Conservation (phyloP, 2,113 vertebrate genomes). For the Salvelinus namaycush region DNA sequence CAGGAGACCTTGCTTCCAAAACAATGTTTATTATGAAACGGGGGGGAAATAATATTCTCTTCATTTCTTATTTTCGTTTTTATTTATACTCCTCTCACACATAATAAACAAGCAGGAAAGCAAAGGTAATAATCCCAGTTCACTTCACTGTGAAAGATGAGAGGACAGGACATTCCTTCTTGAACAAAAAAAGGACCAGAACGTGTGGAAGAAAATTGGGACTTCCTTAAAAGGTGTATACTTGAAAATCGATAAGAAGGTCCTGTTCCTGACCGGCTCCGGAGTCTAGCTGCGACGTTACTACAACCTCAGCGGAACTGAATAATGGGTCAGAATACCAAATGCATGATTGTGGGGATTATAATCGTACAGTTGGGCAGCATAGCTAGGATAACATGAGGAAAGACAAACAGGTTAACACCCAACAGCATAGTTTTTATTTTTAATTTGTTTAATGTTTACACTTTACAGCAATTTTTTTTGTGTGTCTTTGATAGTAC, state of each 20-base stretch:
- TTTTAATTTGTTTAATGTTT: constrained; percentile 52
- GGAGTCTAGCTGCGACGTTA: constrained; percentile 49
- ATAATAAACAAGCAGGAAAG: constrained; percentile 28
- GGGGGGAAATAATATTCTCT: background rate
- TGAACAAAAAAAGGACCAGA: constrained; percentile 57
- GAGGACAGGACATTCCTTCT: constrained; percentile 42
- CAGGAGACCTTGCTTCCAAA: constrained; percentile 89
- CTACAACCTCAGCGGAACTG: constrained; percentile 41
- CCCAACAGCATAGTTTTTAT: constrained; percentile 18
- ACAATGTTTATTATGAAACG: constrained; percentile 89
- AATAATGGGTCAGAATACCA: constrained; percentile 49
- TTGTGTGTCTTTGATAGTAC: constrained; percentile 67
- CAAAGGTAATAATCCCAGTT: background rate
- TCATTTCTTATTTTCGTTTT: constrained; percentile 42
- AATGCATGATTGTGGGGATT: constrained; percentile 60
- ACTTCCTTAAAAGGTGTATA: constrained; percentile 51
- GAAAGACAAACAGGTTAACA: constrained; percentile 23
- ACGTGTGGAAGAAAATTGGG: constrained; percentile 35
- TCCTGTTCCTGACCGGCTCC: constrained; percentile 35
- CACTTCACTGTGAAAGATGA: constrained; percentile 60
- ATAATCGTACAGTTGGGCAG: constrained; percentile 47
- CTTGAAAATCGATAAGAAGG: constrained; percentile 63
- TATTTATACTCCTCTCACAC: constrained; percentile 62
- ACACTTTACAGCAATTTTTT: constrained; percentile 59
- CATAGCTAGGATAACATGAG: constrained; percentile 52